Conservation (phyloP, 2,888 invertebrate genomes). For the Carcina quercana region DNA sequence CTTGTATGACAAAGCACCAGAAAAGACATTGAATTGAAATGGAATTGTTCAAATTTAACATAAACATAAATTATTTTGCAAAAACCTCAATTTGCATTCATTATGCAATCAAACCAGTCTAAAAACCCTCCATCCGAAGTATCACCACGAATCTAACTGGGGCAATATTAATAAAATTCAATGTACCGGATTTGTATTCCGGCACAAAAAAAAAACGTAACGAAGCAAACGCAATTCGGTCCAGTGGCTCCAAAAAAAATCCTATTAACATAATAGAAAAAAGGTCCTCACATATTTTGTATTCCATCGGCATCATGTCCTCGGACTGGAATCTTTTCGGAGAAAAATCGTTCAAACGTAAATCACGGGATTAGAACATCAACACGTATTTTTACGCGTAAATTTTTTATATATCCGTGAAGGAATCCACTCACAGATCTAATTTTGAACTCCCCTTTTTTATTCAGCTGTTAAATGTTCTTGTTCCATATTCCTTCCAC, state of each 20-base stretch:
- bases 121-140: neutral
- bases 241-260: constrained; percentile 25
- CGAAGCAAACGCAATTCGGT: constrained; percentile 26
- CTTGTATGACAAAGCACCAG: too few species aligned
- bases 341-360: constrained; percentile 38
- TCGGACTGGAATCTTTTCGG: constrained; percentile 30
- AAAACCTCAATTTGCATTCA: too few species aligned
- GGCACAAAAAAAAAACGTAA: constrained; percentile 29
- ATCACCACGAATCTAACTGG: constrained; percentile 5
- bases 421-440: too few species aligned
- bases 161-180: constrained; percentile 24
- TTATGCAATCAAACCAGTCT: too few species aligned
- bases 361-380: constrained; percentile 47
- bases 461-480: too few species aligned
- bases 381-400: constrained; percentile 32
- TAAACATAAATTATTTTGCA: too few species aligned
- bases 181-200: constrained; percentile 26
- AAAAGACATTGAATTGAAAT: too few species aligned
- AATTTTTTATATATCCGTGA: too few species aligned
- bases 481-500: too few species aligned
- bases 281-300: constrained; percentile 44
- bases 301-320: constrained; percentile 39
- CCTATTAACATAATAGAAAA: constrained; percentile 36
- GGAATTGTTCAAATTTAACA: too few species aligned
- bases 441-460: too few species aligned